Base-by-base conservation (phyloP, 23 tunicate species). In the Trididemnum clinides region DNA sequence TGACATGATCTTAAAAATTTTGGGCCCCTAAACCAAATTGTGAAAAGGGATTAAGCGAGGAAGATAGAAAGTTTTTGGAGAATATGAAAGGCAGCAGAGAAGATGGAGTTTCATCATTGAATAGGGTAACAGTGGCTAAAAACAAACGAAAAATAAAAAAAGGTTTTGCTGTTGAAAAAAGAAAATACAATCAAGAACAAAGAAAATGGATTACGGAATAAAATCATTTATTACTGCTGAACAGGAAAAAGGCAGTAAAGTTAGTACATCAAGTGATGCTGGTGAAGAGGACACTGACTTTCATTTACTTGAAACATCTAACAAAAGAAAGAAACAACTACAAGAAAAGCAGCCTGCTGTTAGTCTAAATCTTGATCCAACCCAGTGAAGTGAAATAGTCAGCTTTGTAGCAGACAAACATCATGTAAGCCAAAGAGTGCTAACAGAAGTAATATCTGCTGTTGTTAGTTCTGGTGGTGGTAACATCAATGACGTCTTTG, bases 261-360 rank as follows among this genome's bases (percentile, higher is more conserved):
- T 18, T 23, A 69, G 36, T 69, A 7, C 31, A 32, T 33, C 38
- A 69, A 69, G 75, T 30, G 36, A 69, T 33, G 38, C 34, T 69
- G 75, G 75, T 69, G 36, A 69, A 69, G 75, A n/a, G n/a, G n/a
- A 69, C 31, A 28, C 36, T 33, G 75, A 69, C 75, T 69, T 69
- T 6, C 10, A 30, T 23, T 33, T 69, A 69, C 75, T 5, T 69
- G 36, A 32, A 31, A 28, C 75, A 4, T 69, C 75, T 28, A 69
- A 69, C 6, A 69, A 69, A 69, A 7, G 36, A 30, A 28, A 30
- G 10, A 69, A n/a, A n/a, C n/a, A n/a, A n/a, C n/a, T 5, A 27
- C 10, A 30, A 69, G 36, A 69, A 69, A 69, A 69, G 75, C 75
- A 37, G 31, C 75, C 12, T 30, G 75, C 36, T 5, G 75, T 69